These are phyloP conservation scores for Amazona guildingii DNA, from an alignment of 2,113 vertebrate genomes.

Conservation along the genomic window DNA sequence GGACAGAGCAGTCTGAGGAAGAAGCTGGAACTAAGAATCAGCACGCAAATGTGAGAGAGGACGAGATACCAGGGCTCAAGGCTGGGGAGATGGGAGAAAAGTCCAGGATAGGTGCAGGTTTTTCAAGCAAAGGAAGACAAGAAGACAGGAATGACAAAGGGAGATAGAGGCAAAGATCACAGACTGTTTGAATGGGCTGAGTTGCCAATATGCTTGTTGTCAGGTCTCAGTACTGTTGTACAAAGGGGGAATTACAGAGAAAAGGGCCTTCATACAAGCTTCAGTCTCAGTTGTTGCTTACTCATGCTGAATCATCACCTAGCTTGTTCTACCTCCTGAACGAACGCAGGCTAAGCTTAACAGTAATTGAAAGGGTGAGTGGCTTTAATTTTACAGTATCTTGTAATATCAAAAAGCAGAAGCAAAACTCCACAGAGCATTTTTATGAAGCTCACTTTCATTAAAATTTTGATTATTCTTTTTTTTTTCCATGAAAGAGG, in stretches of 20 bases:
- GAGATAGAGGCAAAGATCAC: neutral
- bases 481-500: neutral
- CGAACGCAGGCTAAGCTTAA: neutral
- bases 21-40: neutral
- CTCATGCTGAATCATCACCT: neutral
- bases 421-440: neutral
- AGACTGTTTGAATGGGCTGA: neutral
- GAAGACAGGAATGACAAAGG: neutral
- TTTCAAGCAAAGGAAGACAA: neutral
- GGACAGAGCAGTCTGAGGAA: neutral
- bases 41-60: neutral
- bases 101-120: neutral
- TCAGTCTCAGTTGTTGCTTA: neutral
- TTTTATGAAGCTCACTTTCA: neutral
- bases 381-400: neutral
- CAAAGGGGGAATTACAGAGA: neutral
- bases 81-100: neutral
- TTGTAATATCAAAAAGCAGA: neutral
- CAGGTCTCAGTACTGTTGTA: neutral
- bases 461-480: neutral
- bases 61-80: neutral
- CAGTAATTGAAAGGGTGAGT: neutral
- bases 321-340: neutral
- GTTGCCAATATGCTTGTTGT: neutral
- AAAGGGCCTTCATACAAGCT: neutral